Evolutionary conservation across 2,113 vertebrate species (phyloP).

Genomic region (Serilophus lunatus): DNA sequence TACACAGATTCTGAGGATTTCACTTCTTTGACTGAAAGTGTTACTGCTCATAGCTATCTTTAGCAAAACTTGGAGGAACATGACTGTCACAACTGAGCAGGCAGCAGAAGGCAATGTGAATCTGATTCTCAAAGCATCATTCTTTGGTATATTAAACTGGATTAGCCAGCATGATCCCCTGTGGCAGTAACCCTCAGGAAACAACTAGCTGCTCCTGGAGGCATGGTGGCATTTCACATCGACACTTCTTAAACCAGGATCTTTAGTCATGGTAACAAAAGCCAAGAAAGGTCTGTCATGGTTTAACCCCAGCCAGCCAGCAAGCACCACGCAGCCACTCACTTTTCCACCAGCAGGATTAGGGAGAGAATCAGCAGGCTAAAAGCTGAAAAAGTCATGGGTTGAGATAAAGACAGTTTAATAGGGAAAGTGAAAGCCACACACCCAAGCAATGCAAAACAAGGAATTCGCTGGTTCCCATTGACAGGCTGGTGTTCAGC

Average conservation of each 20-base stretch:
- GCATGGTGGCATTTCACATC: not conserved
- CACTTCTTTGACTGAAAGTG: not conserved
- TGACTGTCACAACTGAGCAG: not conserved
- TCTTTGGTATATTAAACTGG: not conserved
- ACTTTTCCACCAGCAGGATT: not conserved
- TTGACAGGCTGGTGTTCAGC: not conserved
- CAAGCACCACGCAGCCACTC: not conserved
- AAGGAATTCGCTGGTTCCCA: not conserved
- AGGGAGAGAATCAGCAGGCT: not conserved
- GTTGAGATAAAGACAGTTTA: not conserved
- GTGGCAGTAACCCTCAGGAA: fast-evolving
- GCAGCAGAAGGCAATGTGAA: not conserved
- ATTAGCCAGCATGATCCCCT: not conserved
- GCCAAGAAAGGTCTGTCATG: too few species aligned
- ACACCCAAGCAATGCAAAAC: not conserved
- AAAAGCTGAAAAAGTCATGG: not conserved
- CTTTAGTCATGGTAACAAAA: not conserved
- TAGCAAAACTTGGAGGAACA: not conserved
- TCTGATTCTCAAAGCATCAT: not conserved
- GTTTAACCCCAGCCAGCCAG: too few species aligned
- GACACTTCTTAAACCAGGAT: not conserved
- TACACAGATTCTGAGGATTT: not conserved
- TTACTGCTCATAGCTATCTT: not conserved
- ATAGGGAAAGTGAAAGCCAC: not conserved
- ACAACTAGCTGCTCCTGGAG: not conserved